Evolutionary conservation across 1,140 invertebrate species (phyloP).

Genomic region (Tribolium castaneum): DNA sequence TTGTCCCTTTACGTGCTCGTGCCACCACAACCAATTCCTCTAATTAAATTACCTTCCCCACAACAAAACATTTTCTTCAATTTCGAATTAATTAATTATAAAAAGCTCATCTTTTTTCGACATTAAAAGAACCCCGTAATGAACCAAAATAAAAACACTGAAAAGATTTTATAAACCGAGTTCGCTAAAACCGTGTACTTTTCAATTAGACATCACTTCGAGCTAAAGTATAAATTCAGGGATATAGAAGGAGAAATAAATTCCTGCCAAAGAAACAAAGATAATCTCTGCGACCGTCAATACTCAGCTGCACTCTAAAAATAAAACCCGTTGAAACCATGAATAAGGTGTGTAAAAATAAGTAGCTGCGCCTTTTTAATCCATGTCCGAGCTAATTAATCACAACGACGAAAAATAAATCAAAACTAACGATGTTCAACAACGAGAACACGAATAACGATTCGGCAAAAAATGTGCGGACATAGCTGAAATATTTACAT

Average conservation of each 20-base stretch:
- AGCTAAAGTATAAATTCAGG: neutral
- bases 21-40: conserved; percentile 10
- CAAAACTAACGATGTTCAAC: neutral
- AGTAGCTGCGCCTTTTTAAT: neutral
- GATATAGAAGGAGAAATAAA: neutral
- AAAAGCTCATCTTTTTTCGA: neutral
- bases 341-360: neutral
- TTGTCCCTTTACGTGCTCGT: conserved; percentile 19
- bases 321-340: neutral
- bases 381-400: neutral
- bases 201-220: conserved; percentile 13
- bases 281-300: conserved; percentile 14
- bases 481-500: neutral
- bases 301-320: neutral
- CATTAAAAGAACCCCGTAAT: neutral
- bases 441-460: neutral
- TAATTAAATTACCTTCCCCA: neutral
- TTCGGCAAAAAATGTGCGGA: neutral
- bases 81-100: neutral
- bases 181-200: neutral
- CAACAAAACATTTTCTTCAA: neutral
- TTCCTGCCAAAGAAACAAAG: neutral
- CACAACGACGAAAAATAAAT: neutral
- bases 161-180: neutral
- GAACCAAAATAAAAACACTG: neutral